These are phyloP conservation scores for Thymallus thymallus DNA, from an alignment of 2,113 vertebrate genomes.

Conservation along the genomic window DNA sequence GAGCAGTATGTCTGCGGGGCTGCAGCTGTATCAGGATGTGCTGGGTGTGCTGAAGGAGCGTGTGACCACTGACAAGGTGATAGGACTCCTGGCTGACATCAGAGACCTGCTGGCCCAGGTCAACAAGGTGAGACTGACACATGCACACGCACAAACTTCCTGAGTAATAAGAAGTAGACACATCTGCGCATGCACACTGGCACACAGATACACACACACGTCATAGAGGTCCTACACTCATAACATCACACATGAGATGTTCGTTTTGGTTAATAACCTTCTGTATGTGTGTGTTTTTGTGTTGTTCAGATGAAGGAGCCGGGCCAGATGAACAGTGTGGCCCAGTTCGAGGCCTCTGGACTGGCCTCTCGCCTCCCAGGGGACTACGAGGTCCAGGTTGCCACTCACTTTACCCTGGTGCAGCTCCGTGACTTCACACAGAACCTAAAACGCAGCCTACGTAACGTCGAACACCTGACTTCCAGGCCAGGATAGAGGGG, in stretches of 20 bases:
- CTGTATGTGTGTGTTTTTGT: not conserved
- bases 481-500: not conserved
- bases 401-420: constrained; percentile 53
- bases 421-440: constrained; percentile 66
- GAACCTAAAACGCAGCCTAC: constrained; percentile 65
- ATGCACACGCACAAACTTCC: not conserved
- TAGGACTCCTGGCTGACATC: not conserved
- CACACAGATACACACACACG: not conserved
- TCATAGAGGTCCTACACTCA: not conserved
- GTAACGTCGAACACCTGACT: constrained; percentile 28
- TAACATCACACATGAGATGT: not conserved
- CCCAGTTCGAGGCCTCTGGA: constrained; percentile 7
- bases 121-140: not conserved
- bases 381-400: constrained; percentile 57
- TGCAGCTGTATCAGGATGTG: constrained; percentile 51
- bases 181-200: not conserved
- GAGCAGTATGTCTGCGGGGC: constrained; percentile 43
- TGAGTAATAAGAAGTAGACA: no score
- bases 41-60: constrained; percentile 32
- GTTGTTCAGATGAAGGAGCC: constrained; percentile 51
- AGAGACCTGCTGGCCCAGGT: constrained; percentile 1
- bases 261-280: not conserved
- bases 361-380: constrained; percentile 40
- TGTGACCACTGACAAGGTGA: constrained; percentile 22
- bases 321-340: not conserved